Evolutionary conservation across 2,888 invertebrate genomes (phyloP).

Genomic region (Automeris io): DNA sequence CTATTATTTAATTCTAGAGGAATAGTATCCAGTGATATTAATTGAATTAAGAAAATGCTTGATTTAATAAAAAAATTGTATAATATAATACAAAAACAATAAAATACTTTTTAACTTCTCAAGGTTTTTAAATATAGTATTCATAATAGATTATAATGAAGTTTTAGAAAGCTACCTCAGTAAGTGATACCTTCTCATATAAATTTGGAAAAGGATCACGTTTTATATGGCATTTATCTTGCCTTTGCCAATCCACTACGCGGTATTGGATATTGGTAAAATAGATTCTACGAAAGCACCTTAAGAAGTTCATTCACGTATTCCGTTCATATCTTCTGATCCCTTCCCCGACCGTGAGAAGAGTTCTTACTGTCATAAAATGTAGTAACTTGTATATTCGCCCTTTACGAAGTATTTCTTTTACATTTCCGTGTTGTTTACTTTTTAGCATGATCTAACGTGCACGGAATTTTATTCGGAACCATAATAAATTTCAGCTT

Average conservation of each 20-base stretch:
- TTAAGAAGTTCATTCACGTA: constrained; percentile 19
- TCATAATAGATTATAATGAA: neutral
- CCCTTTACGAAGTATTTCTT: neutral
- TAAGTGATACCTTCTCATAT: constrained; percentile 25
- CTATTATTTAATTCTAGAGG: no score
- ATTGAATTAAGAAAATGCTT: no score
- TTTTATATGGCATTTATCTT: constrained; percentile 24
- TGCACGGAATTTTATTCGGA: no score
- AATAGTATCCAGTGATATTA: no score
- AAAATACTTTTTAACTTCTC: neutral
- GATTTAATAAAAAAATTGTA: no score
- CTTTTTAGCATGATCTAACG: neutral
- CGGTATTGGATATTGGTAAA: constrained; percentile 21
- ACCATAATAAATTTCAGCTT: no score
- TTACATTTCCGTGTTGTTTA: neutral
- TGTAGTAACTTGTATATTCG: constrained; percentile 1
- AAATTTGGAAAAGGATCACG: constrained; percentile 28
- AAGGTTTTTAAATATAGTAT: no score
- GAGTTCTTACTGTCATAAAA: constrained; percentile 5
- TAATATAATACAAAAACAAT: no score
- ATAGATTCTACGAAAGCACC: constrained; percentile 21
- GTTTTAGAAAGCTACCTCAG: constrained; percentile 12
- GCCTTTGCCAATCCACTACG: constrained; percentile 16
- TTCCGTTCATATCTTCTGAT: constrained; percentile 10
- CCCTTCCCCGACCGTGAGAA: constrained; percentile 7